Evolutionary conservation across 2,113 vertebrate species (phyloP).

Genomic region (Phylloscopus whistleri): DNA sequence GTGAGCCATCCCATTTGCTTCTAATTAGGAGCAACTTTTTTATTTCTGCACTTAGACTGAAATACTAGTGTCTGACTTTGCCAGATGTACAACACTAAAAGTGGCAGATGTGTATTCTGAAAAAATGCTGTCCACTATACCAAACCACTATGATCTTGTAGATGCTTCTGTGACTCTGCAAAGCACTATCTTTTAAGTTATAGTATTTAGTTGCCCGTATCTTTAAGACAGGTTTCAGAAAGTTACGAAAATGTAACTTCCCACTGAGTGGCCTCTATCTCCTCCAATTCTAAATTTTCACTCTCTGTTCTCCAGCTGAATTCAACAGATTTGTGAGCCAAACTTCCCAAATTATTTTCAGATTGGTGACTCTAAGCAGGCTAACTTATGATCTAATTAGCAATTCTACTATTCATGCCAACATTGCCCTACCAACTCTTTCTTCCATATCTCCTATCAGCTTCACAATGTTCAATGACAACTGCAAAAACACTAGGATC

Average conservation of each 20-base stretch:
- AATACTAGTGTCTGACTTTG: neutral
- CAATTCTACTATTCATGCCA: constrained; percentile 13
- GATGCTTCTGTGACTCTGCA: neutral
- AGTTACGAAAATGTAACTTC: neutral
- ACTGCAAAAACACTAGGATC: neutral
- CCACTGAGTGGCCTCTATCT: neutral
- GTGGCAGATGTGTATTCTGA: neutral
- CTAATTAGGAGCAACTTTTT: neutral
- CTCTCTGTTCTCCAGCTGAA: neutral
- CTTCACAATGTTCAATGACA: constrained; percentile 34
- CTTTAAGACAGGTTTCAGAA: neutral
- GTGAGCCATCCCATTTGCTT: neutral
- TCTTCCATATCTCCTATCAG: constrained; percentile 6
- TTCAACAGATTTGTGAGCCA: neutral
- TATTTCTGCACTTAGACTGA: neutral
- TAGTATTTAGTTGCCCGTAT: neutral
- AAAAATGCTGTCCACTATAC: neutral
- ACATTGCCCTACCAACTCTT: neutral
- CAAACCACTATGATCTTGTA: neutral
- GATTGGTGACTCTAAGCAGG: neutral
- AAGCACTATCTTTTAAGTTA: neutral
- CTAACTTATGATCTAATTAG: neutral
- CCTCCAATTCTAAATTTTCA: neutral
- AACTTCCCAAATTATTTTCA: neutral
- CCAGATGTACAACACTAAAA: neutral